phyloP scores from a whole-genome alignment of 2,888 invertebrate species.

The Pyrgus malvae region DNA sequence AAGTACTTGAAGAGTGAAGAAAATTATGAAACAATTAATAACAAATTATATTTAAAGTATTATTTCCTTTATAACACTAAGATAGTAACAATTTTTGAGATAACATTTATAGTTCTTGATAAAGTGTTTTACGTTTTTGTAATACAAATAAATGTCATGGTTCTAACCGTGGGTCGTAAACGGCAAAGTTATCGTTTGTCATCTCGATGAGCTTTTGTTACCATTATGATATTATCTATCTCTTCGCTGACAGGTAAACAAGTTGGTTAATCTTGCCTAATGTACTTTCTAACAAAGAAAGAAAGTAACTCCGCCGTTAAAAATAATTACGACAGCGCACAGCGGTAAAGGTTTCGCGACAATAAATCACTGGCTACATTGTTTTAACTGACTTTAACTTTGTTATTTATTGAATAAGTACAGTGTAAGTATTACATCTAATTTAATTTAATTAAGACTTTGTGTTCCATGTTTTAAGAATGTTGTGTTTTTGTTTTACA shows the following conservation, averaged over 20 bases:
- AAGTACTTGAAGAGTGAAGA: too few relatives aligned
- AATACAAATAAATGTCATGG: too few relatives aligned
- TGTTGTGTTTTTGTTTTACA: not conserved
- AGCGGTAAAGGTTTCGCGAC: slow-evolving; percentile 17
- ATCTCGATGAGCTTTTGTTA: not conserved
- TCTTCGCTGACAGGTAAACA: not conserved
- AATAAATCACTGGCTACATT: slow-evolving; percentile 26
- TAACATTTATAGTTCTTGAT: too few relatives aligned
- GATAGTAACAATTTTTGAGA: too few relatives aligned
- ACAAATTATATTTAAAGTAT: too few relatives aligned
- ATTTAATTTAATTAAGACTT: slow-evolving; percentile 7
- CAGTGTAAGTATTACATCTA: slow-evolving; percentile 5
- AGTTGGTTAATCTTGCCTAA: slow-evolving; percentile 15
- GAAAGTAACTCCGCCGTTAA: slow-evolving; percentile 17
- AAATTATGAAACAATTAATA: too few relatives aligned
- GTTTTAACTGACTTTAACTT: slow-evolving; percentile 24
- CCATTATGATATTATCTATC: not conserved
- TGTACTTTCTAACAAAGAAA: slow-evolving; percentile 25
- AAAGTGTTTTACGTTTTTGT: too few relatives aligned
- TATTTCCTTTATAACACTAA: too few relatives aligned
- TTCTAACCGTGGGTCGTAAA: too few relatives aligned
- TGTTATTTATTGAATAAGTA: slow-evolving; percentile 22
- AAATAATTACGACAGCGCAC: slow-evolving; percentile 25
- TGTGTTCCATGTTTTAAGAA: not conserved
- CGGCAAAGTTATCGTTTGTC: not conserved